phyloP scores from a whole-genome alignment of 2,888 invertebrate species.

The Odontomyia ornata region DNA sequence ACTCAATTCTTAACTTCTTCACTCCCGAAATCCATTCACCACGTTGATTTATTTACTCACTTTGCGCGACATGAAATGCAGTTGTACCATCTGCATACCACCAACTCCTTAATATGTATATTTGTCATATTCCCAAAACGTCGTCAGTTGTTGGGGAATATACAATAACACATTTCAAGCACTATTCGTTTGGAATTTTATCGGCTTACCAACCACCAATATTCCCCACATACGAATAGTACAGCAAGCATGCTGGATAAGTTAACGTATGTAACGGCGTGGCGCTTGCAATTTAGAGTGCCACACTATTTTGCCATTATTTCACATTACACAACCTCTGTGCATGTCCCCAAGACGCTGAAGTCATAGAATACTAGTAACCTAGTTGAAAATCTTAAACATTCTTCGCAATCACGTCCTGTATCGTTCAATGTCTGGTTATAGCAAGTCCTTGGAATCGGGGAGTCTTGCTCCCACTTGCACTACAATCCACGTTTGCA shows the following conservation, averaged over 20 bases:
- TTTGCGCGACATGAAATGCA: neutral
- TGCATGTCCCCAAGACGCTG: conserved; percentile 4
- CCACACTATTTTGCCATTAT: conserved; percentile 35
- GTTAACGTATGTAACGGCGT: neutral
- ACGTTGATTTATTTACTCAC: conserved; percentile 5
- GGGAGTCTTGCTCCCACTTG: neutral
- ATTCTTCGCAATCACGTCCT: conserved; percentile 26
- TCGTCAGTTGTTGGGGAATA: neutral
- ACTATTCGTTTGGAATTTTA: conserved; percentile 18
- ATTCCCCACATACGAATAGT: neutral
- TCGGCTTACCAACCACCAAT: conserved; percentile 1
- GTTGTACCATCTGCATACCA: conserved; percentile 5
- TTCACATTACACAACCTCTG: conserved; percentile 6
- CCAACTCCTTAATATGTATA: neutral
- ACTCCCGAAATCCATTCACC: neutral
- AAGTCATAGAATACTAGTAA: neutral
- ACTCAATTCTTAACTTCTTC: neutral
- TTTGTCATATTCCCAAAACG: conserved; percentile 25
- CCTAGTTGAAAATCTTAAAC: conserved; percentile 9
- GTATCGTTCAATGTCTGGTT: neutral
- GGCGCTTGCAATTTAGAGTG: neutral
- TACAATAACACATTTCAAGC: conserved; percentile 2
- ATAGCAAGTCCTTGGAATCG: conserved; percentile 5
- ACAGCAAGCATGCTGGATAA: no score
- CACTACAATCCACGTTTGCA: conserved; percentile 1